Percentiles rank a stretch among this genome's conserved stretches.
phyloP scores from a whole-genome alignment of 2,797 vertebrate species.

The Silurus lanzhouensis region DNA sequence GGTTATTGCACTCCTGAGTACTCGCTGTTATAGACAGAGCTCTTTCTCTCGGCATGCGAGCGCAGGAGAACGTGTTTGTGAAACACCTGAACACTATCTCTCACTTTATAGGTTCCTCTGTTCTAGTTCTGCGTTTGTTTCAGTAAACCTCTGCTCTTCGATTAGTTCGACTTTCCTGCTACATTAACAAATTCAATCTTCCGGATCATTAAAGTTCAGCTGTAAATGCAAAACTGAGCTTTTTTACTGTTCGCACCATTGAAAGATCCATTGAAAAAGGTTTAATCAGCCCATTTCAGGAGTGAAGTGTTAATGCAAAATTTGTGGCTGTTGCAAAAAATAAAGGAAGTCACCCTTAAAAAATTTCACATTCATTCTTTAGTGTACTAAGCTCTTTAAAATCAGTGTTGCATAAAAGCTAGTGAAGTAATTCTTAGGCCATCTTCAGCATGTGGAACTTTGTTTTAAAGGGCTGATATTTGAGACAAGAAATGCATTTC shows the following conservation, averaged over 20 bases:
- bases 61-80: background rate
- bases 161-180: background rate
- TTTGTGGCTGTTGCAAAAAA: background rate
- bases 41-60: background rate
- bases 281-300: background rate
- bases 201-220: background rate
- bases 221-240: background rate
- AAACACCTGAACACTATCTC: background rate
- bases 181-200: background rate
- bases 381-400: background rate
- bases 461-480: background rate
- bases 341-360: background rate
- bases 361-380: background rate
- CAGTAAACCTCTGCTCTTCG: background rate
- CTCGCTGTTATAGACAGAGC: background rate
- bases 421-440: background rate
- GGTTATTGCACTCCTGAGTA: background rate
- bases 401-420: background rate
- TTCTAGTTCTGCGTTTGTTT: constrained; percentile 1
- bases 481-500: background rate
- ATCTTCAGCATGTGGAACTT: background rate
- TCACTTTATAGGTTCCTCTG: background rate
- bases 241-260: background rate
- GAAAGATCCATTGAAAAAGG: background rate
- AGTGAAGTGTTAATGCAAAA: background rate